Evolutionary conservation across 1,140 invertebrate species (phyloP).

Genomic region (Ooceraea biroi): DNA sequence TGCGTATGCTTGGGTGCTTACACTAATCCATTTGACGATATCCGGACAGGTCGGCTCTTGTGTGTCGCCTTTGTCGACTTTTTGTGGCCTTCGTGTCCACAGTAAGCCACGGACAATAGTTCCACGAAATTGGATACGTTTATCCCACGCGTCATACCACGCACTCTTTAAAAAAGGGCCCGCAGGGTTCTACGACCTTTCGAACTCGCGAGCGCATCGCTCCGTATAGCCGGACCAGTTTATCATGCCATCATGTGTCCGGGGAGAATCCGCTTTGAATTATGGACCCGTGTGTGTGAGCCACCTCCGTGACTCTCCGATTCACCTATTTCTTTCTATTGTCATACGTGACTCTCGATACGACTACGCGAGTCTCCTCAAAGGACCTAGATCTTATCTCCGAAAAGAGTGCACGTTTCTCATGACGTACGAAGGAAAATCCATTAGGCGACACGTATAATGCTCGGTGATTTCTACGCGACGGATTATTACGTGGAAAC

Average conservation of each 20-base stretch:
- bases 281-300: slow-evolving; percentile 15
- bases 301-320: not conserved
- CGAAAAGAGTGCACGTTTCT: not conserved
- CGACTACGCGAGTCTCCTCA: not conserved
- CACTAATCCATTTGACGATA: slow-evolving; percentile 46
- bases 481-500: slow-evolving; percentile 57
- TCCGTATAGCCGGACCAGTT: slow-evolving; percentile 66
- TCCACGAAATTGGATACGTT: slow-evolving; percentile 72
- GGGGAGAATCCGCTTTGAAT: slow-evolving; percentile 52
- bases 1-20: slow-evolving; percentile 11
- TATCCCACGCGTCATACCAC: slow-evolving; percentile 62
- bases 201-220: slow-evolving; percentile 54
- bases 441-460: slow-evolving; percentile 39
- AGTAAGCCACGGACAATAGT: slow-evolving; percentile 58
- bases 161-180: slow-evolving; percentile 52
- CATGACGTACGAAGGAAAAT: slow-evolving; percentile 29
- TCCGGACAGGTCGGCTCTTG: slow-evolving; percentile 56
- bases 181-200: slow-evolving; percentile 67
- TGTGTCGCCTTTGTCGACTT: not conserved
- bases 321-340: slow-evolving; percentile 47
- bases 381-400: slow-evolving; percentile 40
- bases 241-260: slow-evolving; percentile 67
- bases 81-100: slow-evolving; percentile 36
- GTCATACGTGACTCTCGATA: slow-evolving; percentile 11
- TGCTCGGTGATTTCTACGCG: slow-evolving; percentile 10